phyloP scores from a whole-genome alignment of 2,797 vertebrate species.

The Mormyrus proboscirostris region DNA sequence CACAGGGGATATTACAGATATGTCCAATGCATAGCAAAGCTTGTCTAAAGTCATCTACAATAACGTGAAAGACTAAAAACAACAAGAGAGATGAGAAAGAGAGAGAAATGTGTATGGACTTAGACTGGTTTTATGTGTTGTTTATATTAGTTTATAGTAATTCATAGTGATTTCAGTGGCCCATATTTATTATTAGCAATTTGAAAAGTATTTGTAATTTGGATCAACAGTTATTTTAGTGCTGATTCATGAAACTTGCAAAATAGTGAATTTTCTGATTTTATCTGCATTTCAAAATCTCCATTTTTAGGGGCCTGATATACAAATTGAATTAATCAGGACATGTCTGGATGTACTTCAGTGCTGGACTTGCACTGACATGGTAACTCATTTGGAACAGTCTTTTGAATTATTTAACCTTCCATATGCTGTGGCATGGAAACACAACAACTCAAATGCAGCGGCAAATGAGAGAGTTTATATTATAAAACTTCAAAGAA shows the following conservation, averaged over 20 bases:
- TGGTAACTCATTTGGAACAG: not conserved
- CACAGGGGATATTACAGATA: not conserved
- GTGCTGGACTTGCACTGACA: not conserved
- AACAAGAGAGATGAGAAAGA: not conserved
- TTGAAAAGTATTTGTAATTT: not conserved
- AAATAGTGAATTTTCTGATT: not conserved
- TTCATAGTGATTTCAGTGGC: not conserved
- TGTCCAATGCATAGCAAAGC: not conserved
- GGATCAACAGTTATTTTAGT: not conserved
- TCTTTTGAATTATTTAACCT: not conserved
- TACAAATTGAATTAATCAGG: not conserved
- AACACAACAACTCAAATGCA: slow-evolving; percentile 11
- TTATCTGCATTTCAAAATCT: not conserved
- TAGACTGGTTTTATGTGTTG: not conserved
- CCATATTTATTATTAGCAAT: not conserved
- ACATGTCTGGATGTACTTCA: not conserved
- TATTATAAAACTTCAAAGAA: slow-evolving; percentile 27
- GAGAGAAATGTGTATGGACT: not conserved
- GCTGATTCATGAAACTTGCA: not conserved
- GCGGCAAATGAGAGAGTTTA: slow-evolving; percentile 39
- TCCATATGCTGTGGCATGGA: not conserved
- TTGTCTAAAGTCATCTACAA: not conserved
- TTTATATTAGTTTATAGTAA: not conserved
- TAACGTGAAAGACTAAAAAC: not conserved
- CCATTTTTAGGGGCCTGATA: not conserved